A percentile compares a stretch with the other conserved stretches of the same genome.
Conservation (phyloP, 2,113 vertebrate species). For the Struthidea cinerea region DNA sequence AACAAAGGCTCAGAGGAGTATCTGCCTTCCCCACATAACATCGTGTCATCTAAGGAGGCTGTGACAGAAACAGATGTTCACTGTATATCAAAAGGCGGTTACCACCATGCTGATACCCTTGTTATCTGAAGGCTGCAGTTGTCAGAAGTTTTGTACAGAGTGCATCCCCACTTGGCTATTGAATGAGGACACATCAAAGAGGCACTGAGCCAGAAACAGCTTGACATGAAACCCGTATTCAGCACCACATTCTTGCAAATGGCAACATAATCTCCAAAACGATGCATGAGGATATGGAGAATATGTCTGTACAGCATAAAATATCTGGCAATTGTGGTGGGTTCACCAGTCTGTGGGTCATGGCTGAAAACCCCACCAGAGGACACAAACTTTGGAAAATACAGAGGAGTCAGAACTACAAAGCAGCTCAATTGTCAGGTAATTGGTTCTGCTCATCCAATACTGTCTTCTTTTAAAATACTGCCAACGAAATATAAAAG, state of each 20-base stretch:
- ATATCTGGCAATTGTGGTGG: not conserved
- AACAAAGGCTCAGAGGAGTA: not conserved
- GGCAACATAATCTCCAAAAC: not conserved
- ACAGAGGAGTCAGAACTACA: not conserved
- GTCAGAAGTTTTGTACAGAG: not conserved
- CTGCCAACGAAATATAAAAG: not conserved
- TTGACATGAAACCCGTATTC: rapidly evolving
- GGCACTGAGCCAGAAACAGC: not conserved
- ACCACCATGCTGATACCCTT: not conserved
- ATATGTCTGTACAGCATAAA: not conserved
- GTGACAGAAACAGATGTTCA: not conserved
- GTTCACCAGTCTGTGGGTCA: not conserved
- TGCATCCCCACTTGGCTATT: not conserved
- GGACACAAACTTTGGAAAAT: not conserved
- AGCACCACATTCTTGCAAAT: not conserved
- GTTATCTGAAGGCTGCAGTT: not conserved
- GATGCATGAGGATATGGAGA: not conserved
- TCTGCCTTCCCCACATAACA: not conserved
- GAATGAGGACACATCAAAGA: not conserved
- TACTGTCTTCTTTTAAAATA: not conserved
- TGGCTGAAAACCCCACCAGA: not conserved
- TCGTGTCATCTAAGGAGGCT: not conserved
- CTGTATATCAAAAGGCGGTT: not conserved
- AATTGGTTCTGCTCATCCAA: not conserved
- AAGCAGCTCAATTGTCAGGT: not conserved